Evolutionary conservation across 2,113 vertebrate genomes (phyloP), one percentile per base, ranked within the genome.

Genomic region (Macquaria australasica): DNA sequence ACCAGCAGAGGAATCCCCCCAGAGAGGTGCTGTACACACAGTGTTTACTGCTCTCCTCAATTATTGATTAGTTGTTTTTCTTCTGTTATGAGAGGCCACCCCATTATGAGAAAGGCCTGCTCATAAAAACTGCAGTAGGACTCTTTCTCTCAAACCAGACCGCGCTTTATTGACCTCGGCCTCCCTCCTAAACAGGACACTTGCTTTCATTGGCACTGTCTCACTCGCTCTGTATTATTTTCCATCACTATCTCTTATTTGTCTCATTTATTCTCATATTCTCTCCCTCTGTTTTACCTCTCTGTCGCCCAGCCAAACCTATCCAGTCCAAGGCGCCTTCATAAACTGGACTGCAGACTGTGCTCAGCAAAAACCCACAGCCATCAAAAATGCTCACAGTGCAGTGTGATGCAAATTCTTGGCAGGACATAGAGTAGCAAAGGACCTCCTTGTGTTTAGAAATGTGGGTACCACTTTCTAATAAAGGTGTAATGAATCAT

Each of bases 61-160:
- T 93, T 93, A 94, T 93, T 94, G 91, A 95, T 93, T 79, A 51
- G 86, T 92, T 95, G 89, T 92, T 94, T 91, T 92, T 75, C 73
- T 92, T 88, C 81, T 85, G 90, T 88, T 93, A 93, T 92, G 91
- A 92, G 91, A 93, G 89, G 87, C 91, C 84, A 90, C 82, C 86
- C 66, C 81, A 55, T 66, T 66, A 74, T 71, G 85, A 90, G 88
- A 75, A 74, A 56, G 81, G 71, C 66, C 66, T 4, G 16, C 91
- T 91, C 89, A 94, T 94, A 90, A 93, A 94, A 93, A 75, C 84
- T 93, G 91, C 90, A 91, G 84, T 8, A 88, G 72, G 80, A 73
- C 72, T 72, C 67, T 31, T 74, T 73, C 76, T 83, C 81, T 87
- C 82, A 18, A 51, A 85, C 87, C 85, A 68, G 73, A 37, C 79